Evolutionary conservation across 1,140 invertebrate genomes (phyloP).

Genomic region (Drosophila pseudoobscura): DNA sequence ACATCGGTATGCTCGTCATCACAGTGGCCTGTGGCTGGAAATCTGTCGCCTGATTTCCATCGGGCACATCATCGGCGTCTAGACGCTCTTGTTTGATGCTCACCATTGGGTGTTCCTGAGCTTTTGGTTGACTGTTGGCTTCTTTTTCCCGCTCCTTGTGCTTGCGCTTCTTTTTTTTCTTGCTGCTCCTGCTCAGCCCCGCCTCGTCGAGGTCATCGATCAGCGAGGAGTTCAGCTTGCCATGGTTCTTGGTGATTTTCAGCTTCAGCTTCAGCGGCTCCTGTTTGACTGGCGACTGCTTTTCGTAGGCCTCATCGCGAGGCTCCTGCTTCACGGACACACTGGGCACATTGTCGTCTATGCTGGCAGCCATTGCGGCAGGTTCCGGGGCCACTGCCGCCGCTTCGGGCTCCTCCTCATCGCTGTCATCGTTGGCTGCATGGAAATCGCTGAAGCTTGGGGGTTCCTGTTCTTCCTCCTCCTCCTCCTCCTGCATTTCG

Average conservation of each 20-base stretch:
- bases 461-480: conserved; percentile 9
- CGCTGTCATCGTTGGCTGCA: conserved; percentile 50
- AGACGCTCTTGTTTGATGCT: conserved; percentile 65
- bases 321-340: conserved; percentile 51
- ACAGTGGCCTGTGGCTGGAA: conserved; percentile 47
- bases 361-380: not conserved
- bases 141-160: conserved; percentile 61
- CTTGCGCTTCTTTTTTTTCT: conserved; percentile 79
- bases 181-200: conserved; percentile 42
- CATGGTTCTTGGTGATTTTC: conserved; percentile 79
- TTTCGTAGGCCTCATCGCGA: conserved; percentile 36
- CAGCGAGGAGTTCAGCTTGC: conserved; percentile 75
- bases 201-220: conserved; percentile 63
- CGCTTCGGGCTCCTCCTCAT: conserved; percentile 25
- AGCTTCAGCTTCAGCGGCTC: conserved; percentile 71
- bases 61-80: conserved; percentile 24
- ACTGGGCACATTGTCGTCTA: conserved; percentile 5
- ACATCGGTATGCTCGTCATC: conserved; percentile 76
- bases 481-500: too few species aligned
- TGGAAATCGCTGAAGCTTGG: conserved; percentile 41
- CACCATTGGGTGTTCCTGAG: not conserved
- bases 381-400: not conserved
- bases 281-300: conserved; percentile 44
- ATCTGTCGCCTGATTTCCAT: conserved; percentile 12
- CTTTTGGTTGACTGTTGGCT: not conserved